Percentiles rank a stretch among this genome's conserved stretches.
Evolutionary conservation across 2,888 invertebrate species (phyloP).

Genomic region (Embidobia sp.): DNA sequence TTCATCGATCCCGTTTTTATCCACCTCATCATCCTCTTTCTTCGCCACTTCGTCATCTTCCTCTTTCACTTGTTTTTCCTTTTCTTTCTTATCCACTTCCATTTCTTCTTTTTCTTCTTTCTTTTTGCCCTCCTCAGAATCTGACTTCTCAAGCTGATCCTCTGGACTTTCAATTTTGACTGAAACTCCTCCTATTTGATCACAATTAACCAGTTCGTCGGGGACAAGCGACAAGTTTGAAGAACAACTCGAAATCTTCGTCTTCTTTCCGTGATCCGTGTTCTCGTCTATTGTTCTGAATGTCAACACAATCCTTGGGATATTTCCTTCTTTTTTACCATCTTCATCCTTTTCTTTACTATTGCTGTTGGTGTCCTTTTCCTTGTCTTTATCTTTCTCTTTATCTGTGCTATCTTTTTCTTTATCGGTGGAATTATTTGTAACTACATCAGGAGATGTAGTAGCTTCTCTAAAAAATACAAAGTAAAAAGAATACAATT

Average conservation of each 20-base stretch:
- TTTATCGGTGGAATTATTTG: no score
- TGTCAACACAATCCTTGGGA: conserved; percentile 85
- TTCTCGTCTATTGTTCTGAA: conserved; percentile 82
- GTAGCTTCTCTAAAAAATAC: no score
- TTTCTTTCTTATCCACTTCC: conserved; percentile 1
- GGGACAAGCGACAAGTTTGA: conserved; percentile 78
- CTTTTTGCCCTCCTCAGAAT: conserved; percentile 81
- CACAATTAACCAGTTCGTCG: conserved; percentile 77
- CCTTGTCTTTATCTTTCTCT: conserved; percentile 30
- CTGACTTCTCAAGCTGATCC: conserved; percentile 82
- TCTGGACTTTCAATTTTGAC: conserved; percentile 79
- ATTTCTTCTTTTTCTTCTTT: conserved; percentile 7
- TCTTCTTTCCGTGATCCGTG: conserved; percentile 79
- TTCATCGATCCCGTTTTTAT: conserved; percentile 26
- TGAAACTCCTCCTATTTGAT: conserved; percentile 78
- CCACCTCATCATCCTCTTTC: conserved; percentile 31
- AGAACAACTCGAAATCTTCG: conserved; percentile 79
- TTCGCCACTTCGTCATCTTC: conserved; percentile 30
- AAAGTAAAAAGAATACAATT: no score
- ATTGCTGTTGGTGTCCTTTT: not conserved
- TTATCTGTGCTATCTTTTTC: conserved; percentile 7
- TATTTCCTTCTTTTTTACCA: conserved; percentile 75
- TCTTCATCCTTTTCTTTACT: conserved; percentile 48
- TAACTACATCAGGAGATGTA: not conserved
- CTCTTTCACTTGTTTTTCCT: conserved; percentile 58